Base-by-base conservation (phyloP, 2,888 invertebrate species). In the Neocrepidodera transversa region DNA sequence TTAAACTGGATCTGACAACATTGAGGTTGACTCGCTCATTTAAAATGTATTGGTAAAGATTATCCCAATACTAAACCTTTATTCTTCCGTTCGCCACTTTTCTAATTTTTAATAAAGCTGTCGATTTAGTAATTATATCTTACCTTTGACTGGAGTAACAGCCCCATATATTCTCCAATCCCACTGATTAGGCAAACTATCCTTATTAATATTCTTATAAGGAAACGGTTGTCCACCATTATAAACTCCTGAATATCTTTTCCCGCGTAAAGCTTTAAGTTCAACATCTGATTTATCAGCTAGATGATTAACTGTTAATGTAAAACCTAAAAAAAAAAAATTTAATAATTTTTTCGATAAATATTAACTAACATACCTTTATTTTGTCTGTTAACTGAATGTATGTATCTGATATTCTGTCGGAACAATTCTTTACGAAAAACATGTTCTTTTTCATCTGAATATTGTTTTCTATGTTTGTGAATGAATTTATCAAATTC, bases 161-260 rank as follows among this genome's bases (percentile, higher is more conserved):
- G 96, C 97, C 8, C 97, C 97, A 70, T 84, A 88, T 1, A 97
- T 79, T 69, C 96, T 88, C 97, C 97, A 97, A 79, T 97, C 96
- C 71, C 89, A 85, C 67, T 86, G 87, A 0, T 87, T 84, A 0
- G 97, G 96, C 32, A 94, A 68, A 14, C 80, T 75, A 1, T 86
- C 74, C 53, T 84, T 80, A 3, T 63, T 73, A 7, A 82, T 78
- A 60, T 68, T 65, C 13, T 86, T 82, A 75, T 92, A 88, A 0
- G 92, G 91, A 82, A 95, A 97, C 0, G 89, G 86, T 5, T 86
- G 81, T 14, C 94, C 96, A 23, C 88, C 91, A 71, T 91, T 91
- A 71, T 87, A 86, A 28, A 66, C 71, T 0, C 85, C 85, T 49
- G 87, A 84, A 60, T 82, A 83, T 28, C 80, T 82, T 42, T 86